Percentiles rank a stretch among this genome's conserved stretches.
phyloP scores from a whole-genome alignment of 1,140 invertebrate genomes.

The Sitophilus oryzae region DNA sequence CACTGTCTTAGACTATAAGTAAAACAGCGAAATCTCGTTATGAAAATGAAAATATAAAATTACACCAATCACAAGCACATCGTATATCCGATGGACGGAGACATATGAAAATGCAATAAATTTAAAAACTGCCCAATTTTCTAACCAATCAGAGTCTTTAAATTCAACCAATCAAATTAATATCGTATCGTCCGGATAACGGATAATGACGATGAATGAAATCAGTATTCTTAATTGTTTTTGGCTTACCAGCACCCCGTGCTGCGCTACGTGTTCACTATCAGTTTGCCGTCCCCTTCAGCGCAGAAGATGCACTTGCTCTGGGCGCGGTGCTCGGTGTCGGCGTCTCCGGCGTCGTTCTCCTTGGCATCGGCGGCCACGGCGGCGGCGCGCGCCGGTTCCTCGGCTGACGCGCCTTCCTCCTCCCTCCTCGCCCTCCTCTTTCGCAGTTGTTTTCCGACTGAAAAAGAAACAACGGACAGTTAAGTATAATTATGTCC shows the following conservation, averaged over 20 bases:
- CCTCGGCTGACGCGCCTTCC: conserved; percentile 9
- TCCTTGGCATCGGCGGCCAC: conserved; percentile 35
- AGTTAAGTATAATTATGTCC: too few relatives aligned
- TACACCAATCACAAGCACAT: too few relatives aligned
- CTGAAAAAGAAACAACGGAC: neutral
- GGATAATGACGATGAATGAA: too few relatives aligned
- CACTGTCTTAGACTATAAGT: too few relatives aligned
- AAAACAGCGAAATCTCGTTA: too few relatives aligned
- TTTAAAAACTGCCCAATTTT: too few relatives aligned
- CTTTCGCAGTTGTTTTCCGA: conserved; percentile 15
- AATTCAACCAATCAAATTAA: too few relatives aligned
- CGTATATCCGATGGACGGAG: too few relatives aligned
- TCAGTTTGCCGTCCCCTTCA: conserved; percentile 63
- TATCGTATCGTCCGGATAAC: too few relatives aligned
- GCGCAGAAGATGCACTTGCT: conserved; percentile 82
- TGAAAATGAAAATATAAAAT: too few relatives aligned
- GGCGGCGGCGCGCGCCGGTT: conserved; percentile 10
- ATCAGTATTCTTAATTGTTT: neutral
- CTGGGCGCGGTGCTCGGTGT: conserved; percentile 57
- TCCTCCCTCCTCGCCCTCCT: conserved; percentile 9
- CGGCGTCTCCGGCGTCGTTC: conserved; percentile 28
- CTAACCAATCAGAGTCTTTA: too few relatives aligned
- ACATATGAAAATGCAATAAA: too few relatives aligned
- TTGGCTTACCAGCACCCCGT: conserved; percentile 52
- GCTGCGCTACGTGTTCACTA: conserved; percentile 53